phyloP scores from a whole-genome alignment of 2,888 invertebrate species.

The Exocentrus adspersus region DNA sequence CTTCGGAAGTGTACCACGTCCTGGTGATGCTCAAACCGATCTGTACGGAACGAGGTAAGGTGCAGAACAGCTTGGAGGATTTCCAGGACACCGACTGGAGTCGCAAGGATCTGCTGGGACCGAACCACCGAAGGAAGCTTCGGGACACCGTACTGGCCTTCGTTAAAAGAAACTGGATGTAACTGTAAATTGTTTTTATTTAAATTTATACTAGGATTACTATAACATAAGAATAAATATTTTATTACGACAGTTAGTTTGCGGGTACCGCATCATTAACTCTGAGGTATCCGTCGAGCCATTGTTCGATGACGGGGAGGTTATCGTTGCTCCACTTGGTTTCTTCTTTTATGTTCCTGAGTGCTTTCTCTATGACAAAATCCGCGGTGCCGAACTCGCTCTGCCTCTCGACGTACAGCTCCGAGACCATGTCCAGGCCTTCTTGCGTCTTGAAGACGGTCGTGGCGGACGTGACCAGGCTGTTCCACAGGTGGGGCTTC shows the following conservation, averaged over 20 bases:
- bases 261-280: conserved; percentile 41
- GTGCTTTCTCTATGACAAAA: conserved; percentile 76
- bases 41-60: conserved; percentile 62
- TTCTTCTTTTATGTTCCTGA: conserved; percentile 79
- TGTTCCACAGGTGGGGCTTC: conserved; percentile 81
- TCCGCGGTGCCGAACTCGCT: conserved; percentile 79
- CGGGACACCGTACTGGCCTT: conserved; percentile 57
- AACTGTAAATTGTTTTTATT: conserved; percentile 27
- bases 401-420: conserved; percentile 71
- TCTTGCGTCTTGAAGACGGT: conserved; percentile 80
- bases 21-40: conserved; percentile 66
- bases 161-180: conserved; percentile 58
- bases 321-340: conserved; percentile 81
- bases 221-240: conserved; percentile 16
- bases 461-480: conserved; percentile 77
- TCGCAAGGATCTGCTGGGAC: conserved; percentile 57
- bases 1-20: conserved; percentile 64
- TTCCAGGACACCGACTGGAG: conserved; percentile 61
- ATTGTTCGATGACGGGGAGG: conserved; percentile 76
- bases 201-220: background rate
- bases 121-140: conserved; percentile 58
- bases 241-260: conserved; percentile 11
- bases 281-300: conserved; percentile 72
- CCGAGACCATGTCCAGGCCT: conserved; percentile 75
- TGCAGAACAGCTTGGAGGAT: conserved; percentile 63